Evolutionary conservation across 2,797 vertebrate species (phyloP).

Genomic region (Tympanoctomys barrerae): DNA sequence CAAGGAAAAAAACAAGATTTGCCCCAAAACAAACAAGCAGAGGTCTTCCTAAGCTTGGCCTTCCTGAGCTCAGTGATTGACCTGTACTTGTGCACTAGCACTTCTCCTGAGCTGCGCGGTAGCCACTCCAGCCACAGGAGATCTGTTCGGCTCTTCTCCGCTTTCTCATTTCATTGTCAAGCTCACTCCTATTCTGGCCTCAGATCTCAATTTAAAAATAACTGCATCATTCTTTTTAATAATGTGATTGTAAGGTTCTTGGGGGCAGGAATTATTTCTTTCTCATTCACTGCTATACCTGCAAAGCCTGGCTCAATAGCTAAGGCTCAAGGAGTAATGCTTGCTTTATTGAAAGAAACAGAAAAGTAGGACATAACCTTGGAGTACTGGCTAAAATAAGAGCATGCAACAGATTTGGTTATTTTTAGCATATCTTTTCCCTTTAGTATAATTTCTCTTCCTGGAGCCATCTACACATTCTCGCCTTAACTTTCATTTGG

Average conservation of each 20-base stretch:
- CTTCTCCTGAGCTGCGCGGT: neutral
- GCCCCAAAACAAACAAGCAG: neutral
- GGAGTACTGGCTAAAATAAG: neutral
- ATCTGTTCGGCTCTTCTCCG: neutral
- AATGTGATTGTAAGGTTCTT: neutral
- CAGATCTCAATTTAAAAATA: neutral
- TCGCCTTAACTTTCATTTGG: neutral
- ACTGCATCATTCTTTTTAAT: neutral
- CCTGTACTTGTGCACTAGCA: accelerated
- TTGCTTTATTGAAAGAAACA: conserved; percentile 2
- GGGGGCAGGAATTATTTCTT: neutral
- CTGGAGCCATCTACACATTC: neutral
- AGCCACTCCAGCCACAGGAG: neutral
- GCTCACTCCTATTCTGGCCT: neutral
- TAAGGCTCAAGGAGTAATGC: neutral
- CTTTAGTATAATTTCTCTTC: neutral
- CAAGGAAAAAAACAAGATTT: neutral
- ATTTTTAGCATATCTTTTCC: neutral
- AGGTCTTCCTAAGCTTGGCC: neutral
- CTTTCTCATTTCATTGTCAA: neutral
- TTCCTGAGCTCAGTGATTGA: neutral
- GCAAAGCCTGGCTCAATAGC: neutral
- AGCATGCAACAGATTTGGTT: neutral
- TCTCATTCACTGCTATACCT: neutral
- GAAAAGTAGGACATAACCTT: neutral